These are phyloP conservation scores for Quiscalus mexicanus DNA, from an alignment of 2,113 vertebrate species.

Conservation along the genomic window DNA sequence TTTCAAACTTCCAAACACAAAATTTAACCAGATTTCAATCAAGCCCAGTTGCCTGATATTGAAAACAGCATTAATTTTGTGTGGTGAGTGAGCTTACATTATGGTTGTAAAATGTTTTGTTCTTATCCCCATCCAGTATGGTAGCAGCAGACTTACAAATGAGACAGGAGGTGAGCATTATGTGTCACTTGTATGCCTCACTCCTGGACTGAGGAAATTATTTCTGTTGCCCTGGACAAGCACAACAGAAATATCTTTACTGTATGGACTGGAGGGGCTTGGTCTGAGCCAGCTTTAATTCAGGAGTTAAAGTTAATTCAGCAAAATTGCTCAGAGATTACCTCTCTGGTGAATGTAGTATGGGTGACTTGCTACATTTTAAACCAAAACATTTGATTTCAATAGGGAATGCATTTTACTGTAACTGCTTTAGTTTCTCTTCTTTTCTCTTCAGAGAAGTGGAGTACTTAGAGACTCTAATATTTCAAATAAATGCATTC, in stretches of 20 bases:
- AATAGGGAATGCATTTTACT: not conserved
- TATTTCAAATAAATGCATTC: not conserved
- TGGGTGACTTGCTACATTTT: not conserved
- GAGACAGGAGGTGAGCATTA: fast-evolving
- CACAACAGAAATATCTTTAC: not conserved
- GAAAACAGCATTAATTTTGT: not conserved
- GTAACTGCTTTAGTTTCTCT: not conserved
- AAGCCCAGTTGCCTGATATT: not conserved
- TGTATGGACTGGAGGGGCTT: not conserved
- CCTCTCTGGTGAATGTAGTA: not conserved
- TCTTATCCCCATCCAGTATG: not conserved
- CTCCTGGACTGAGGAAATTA: not conserved
- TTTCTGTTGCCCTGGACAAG: not conserved
- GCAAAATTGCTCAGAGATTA: not conserved
- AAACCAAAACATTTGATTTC: not conserved
- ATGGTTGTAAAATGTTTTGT: not conserved
- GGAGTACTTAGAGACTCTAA: not conserved
- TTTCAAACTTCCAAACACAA: not conserved
- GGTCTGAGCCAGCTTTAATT: not conserved
- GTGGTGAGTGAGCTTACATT: not conserved
- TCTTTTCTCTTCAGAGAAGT: not conserved
- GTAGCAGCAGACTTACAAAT: not conserved
- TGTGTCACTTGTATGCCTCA: not conserved
- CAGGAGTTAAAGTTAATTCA: not conserved
- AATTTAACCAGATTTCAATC: not conserved